phyloP scores from a whole-genome alignment of 2,797 vertebrate species.

The Pantherophis alleghaniensis region DNA sequence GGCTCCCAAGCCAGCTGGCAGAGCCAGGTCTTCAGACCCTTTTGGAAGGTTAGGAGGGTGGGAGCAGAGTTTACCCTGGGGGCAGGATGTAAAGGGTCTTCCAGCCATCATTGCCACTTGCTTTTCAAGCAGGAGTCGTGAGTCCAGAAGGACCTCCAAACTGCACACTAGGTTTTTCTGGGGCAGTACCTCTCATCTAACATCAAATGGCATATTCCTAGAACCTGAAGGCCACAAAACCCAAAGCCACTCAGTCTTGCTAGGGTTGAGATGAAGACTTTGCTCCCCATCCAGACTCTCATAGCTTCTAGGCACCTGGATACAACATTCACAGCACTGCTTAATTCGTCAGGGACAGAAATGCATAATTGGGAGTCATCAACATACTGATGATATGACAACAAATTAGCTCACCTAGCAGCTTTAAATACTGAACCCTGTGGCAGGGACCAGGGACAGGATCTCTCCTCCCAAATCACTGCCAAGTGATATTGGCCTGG shows the following conservation, averaged over 20 bases:
- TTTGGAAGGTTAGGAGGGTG: neutral
- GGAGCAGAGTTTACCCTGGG: neutral
- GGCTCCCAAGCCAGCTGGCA: neutral
- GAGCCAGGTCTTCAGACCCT: neutral
- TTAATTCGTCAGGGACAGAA: neutral
- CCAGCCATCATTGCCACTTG: neutral
- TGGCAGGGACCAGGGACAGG: neutral
- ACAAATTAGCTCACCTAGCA: neutral
- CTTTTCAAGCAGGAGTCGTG: neutral
- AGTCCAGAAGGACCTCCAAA: neutral
- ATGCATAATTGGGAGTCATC: neutral
- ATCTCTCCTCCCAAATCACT: neutral
- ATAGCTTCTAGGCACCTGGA: neutral
- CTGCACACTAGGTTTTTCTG: neutral
- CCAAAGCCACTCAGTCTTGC: neutral
- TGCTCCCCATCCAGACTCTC: neutral
- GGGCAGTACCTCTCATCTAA: neutral
- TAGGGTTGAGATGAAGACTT: neutral
- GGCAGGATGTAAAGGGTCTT: neutral
- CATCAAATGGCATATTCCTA: neutral
- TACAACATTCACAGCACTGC: neutral
- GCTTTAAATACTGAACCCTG: neutral
- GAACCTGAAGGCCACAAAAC: neutral
- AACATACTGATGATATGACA: neutral
- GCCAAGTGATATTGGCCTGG: neutral